Conservation (phyloP, 2,113 vertebrate species). For the Sinocyclocheilus anophthalmus region DNA sequence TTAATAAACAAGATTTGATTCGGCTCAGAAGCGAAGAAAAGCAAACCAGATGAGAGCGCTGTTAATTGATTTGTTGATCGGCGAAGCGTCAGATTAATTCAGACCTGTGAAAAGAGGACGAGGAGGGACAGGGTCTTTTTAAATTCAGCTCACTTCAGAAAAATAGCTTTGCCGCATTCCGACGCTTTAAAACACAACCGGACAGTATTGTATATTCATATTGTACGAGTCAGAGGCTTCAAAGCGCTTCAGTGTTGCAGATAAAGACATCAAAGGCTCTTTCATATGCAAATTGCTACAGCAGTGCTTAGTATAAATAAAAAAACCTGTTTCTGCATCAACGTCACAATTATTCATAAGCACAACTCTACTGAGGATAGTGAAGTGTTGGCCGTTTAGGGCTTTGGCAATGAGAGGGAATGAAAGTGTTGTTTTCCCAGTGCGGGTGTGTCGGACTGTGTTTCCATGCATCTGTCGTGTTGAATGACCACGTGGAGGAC, state of each 20-base stretch:
- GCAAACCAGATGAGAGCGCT: neutral
- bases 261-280: conserved; percentile 65
- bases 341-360: conserved; percentile 52
- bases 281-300: conserved; percentile 51
- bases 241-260: conserved; percentile 55
- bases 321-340: conserved; percentile 50
- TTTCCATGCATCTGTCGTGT: too few species aligned
- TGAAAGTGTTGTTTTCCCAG: too few species aligned
- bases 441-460: too few species aligned
- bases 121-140: neutral
- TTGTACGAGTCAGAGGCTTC: conserved; percentile 59
- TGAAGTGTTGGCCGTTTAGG: neutral
- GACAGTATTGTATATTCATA: conserved; percentile 57
- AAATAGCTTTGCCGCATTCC: conserved; percentile 31
- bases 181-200: conserved; percentile 36
- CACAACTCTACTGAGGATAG: conserved; percentile 25
- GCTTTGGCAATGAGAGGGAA: conserved; percentile 30
- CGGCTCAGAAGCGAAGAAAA: neutral
- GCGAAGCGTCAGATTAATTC: conserved; percentile 7
- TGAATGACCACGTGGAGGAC: too few species aligned
- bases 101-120: neutral
- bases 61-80: conserved; percentile 34
- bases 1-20: neutral
- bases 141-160: neutral
- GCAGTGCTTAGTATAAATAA: conserved; percentile 40